Evolutionary conservation across 2,113 vertebrate species (phyloP).

Genomic region (Micronisus gabar): DNA sequence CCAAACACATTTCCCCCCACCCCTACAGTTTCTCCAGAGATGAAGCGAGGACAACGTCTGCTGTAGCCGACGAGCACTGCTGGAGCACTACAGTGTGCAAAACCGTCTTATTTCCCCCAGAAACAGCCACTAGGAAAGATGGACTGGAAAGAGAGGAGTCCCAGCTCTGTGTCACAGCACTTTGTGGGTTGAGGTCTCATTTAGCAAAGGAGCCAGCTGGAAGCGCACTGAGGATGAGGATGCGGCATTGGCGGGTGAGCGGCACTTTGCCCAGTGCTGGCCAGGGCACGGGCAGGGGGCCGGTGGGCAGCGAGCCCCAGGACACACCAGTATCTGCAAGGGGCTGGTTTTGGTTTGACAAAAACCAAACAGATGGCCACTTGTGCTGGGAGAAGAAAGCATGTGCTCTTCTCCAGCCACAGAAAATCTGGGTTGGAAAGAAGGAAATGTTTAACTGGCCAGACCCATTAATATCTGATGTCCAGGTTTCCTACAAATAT

Average conservation of each 20-base stretch:
- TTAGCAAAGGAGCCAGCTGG: not conserved
- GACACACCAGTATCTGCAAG: not conserved
- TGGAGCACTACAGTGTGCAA: not conserved
- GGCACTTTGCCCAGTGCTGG: not conserved
- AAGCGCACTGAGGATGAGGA: not conserved
- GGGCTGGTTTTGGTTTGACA: not conserved
- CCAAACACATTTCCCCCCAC: not conserved
- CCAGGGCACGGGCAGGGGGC: not conserved
- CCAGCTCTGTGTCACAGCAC: not conserved
- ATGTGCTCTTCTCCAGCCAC: not conserved
- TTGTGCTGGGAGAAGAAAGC: not conserved
- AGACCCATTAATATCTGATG: not conserved
- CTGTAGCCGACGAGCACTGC: not conserved
- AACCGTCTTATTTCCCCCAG: not conserved
- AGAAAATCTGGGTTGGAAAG: not conserved
- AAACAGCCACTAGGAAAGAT: not conserved
- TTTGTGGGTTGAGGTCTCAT: not conserved
- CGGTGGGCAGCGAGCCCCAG: not conserved
- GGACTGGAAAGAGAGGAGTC: not conserved
- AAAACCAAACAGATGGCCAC: not conserved
- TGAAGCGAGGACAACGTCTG: not conserved
- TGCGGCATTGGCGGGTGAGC: rapidly evolving
- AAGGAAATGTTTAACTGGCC: not conserved
- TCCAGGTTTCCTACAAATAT: not conserved
- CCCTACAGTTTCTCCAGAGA: not conserved